Evolutionary conservation across 2,888 invertebrate species (phyloP).

Genomic region (Phortica magna): DNA sequence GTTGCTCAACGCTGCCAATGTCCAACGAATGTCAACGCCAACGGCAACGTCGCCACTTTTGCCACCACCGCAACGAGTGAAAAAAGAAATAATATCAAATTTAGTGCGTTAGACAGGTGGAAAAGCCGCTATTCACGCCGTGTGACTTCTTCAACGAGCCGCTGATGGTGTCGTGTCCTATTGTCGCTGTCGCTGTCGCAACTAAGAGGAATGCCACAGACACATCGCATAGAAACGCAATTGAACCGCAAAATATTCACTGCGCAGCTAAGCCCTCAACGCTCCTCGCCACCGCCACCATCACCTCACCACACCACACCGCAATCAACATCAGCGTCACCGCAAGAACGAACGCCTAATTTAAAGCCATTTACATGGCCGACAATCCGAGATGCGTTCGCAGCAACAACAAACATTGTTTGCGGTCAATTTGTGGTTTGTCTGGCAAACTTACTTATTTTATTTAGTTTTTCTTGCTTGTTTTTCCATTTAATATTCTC

Average conservation of each 20-base stretch:
- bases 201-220: background rate
- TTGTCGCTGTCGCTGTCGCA: background rate
- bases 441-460: background rate
- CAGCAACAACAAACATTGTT: slow-evolving; percentile 4
- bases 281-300: background rate
- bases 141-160: slow-evolving; percentile 21
- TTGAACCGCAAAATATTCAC: slow-evolving; percentile 31
- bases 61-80: no score
- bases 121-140: slow-evolving; percentile 20
- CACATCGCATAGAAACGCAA: slow-evolving; percentile 25
- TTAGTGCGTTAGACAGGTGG: slow-evolving; percentile 26
- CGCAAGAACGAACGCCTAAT: slow-evolving; percentile 50
- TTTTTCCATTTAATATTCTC: background rate
- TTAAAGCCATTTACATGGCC: slow-evolving; percentile 53
- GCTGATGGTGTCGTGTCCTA: background rate
- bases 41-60: background rate
- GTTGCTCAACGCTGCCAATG: background rate
- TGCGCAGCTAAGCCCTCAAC: background rate
- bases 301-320: slow-evolving; percentile 57
- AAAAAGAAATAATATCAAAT: background rate
- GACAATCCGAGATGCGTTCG: slow-evolving; percentile 12
- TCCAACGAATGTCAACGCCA: background rate
- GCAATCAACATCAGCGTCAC: background rate
- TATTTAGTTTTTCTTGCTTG: background rate
- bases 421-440: slow-evolving; percentile 5